A percentile compares a stretch with the other conserved stretches of the same genome.
phyloP scores from a whole-genome alignment of 1,140 invertebrate genomes.

The Diachasma alloeum region DNA sequence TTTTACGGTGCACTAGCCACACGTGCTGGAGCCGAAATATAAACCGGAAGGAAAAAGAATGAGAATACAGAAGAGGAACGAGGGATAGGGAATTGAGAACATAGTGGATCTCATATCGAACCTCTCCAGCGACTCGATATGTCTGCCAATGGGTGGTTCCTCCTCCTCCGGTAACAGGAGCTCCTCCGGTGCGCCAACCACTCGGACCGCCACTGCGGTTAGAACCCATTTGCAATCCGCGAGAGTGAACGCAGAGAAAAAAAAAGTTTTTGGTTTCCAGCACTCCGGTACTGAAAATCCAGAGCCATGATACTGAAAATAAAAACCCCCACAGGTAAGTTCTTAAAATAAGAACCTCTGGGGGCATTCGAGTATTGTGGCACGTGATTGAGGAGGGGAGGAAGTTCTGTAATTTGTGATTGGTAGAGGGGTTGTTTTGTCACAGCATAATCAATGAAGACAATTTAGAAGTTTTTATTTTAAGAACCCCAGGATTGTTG shows the following conservation, averaged over 20 bases:
- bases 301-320: too few species aligned
- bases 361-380: too few species aligned
- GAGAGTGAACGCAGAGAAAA: background rate
- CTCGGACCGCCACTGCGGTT: background rate
- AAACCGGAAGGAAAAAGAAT: background rate
- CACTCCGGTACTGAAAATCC: too few species aligned
- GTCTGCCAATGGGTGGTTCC: background rate
- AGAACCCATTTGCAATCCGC: background rate
- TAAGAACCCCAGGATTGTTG: too few species aligned
- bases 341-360: too few species aligned
- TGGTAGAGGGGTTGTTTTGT: too few species aligned
- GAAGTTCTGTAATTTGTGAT: too few species aligned
- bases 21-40: background rate
- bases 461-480: too few species aligned
- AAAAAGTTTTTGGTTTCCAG: too few species aligned
- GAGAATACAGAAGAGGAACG: background rate
- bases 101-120: background rate
- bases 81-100: background rate
- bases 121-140: background rate
- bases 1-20: background rate
- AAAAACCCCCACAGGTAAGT: too few species aligned
- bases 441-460: too few species aligned
- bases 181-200: background rate
- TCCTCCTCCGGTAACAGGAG: background rate
- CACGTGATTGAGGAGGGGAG: too few species aligned